Evolutionary conservation across 2,113 vertebrate species (phyloP).

Genomic region (Tautogolabrus adspersus): DNA sequence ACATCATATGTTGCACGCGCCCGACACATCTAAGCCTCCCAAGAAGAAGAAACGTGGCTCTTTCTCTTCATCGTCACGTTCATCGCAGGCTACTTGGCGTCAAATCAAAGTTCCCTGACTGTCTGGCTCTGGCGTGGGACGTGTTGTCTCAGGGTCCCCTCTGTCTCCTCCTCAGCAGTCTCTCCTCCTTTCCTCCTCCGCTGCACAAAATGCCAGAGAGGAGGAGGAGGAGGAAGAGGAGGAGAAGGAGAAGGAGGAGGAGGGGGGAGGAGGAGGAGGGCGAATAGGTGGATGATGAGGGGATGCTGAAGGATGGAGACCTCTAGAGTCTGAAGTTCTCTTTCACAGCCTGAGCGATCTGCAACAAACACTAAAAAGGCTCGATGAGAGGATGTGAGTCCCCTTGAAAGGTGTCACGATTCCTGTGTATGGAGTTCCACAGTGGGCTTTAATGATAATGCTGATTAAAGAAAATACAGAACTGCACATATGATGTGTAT

Average conservation of each 20-base stretch:
- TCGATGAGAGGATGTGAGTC: background rate
- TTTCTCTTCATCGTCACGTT: conserved; percentile 63
- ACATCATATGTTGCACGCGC: conserved; percentile 74
- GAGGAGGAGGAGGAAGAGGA: conserved; percentile 60
- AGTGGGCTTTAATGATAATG: background rate
- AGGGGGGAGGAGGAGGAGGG: conserved; percentile 57
- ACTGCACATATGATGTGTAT: too few species aligned
- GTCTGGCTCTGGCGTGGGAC: conserved; percentile 72
- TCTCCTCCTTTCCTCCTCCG: conserved; percentile 74
- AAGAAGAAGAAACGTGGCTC: conserved; percentile 48
- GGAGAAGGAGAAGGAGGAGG: conserved; percentile 66
- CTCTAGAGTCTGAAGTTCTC: conserved; percentile 86
- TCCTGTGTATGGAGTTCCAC: background rate
- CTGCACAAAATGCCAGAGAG: conserved; percentile 76
- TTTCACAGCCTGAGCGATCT: conserved; percentile 58
- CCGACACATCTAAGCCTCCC: conserved; percentile 66
- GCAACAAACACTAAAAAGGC: conserved; percentile 23
- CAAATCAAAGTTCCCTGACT: conserved; percentile 79
- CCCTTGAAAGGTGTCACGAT: conserved; percentile 9
- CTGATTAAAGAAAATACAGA: too few species aligned
- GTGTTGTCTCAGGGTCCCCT: conserved; percentile 76
- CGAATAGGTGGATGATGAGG: conserved; percentile 72
- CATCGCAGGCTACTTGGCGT: conserved; percentile 59
- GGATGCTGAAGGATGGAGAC: conserved; percentile 87
- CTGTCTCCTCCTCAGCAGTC: conserved; percentile 73